Percentiles rank a stretch among this genome's conserved stretches.
Evolutionary conservation across 2,888 invertebrate species (phyloP).

Genomic region (Luffia ferchaultella): DNA sequence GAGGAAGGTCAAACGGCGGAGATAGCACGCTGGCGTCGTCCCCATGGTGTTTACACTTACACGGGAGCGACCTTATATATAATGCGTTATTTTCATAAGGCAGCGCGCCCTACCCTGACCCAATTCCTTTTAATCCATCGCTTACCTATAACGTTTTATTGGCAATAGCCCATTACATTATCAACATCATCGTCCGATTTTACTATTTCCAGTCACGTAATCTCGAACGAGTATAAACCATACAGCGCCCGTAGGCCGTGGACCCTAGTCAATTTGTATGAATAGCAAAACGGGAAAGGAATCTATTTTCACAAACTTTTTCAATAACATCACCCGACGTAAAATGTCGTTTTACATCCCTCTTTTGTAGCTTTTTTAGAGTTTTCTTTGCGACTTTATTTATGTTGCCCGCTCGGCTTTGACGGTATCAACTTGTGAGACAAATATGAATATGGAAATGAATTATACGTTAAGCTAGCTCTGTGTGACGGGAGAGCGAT

Average conservation of each 20-base stretch:
- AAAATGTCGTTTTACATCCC: constrained; percentile 34
- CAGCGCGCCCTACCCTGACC: constrained; percentile 54
- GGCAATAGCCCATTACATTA: constrained; percentile 64
- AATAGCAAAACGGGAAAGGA: constrained; percentile 29
- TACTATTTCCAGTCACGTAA: constrained; percentile 67
- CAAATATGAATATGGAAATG: constrained; percentile 63
- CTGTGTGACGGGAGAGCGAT: constrained; percentile 59
- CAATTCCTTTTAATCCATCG: constrained; percentile 62
- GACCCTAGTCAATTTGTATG: constrained; percentile 34
- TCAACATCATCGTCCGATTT: constrained; percentile 66
- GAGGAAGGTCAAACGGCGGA: neutral
- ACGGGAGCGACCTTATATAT: neutral
- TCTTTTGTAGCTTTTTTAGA: constrained; percentile 20
- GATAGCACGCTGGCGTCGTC: neutral
- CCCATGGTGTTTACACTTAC: neutral
- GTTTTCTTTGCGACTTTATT: constrained; percentile 17
- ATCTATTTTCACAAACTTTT: constrained; percentile 35
- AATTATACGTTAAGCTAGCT: constrained; percentile 60
- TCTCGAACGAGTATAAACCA: constrained; percentile 58
- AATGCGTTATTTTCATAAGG: constrained; percentile 52
- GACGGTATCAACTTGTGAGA: constrained; percentile 47
- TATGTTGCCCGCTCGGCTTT: constrained; percentile 17
- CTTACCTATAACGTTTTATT: constrained; percentile 67
- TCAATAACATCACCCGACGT: constrained; percentile 31
- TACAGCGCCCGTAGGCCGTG: constrained; percentile 32